Percentiles rank a stretch among this genome's conserved stretches.
Evolutionary conservation across 2,888 invertebrate species (phyloP).

Genomic region (Lepidonotus clava): DNA sequence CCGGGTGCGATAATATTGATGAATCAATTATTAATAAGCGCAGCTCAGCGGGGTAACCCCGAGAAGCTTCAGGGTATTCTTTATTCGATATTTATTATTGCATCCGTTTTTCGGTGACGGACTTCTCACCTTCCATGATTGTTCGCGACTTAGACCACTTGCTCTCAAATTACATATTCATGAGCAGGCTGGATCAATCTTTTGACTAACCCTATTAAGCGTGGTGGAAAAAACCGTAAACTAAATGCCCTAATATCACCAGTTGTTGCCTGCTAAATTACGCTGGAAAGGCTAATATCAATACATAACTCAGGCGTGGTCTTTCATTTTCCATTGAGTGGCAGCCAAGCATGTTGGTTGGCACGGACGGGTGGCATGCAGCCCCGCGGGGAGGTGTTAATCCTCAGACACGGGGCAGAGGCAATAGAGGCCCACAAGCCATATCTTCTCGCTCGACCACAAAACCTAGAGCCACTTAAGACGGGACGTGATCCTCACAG

Average conservation of each 20-base stretch:
- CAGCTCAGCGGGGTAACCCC: not conserved
- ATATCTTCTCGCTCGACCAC: not conserved
- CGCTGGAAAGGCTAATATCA: conserved; percentile 16
- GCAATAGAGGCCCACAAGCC: conserved; percentile 13
- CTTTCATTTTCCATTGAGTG: conserved; percentile 34
- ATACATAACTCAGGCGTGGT: conserved; percentile 45
- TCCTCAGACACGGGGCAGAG: conserved; percentile 8
- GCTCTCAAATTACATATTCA: not conserved
- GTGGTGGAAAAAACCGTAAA: conserved; percentile 26
- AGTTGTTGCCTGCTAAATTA: conserved; percentile 30
- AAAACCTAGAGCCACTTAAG: conserved; percentile 7
- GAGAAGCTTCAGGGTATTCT: conserved; percentile 27
- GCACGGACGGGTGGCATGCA: not conserved
- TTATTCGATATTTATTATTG: conserved; percentile 27
- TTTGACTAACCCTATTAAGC: conserved; percentile 22
- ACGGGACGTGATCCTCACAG: conserved; percentile 5
- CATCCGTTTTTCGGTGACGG: not conserved
- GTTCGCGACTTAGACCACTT: conserved; percentile 1
- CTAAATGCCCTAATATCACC: conserved; percentile 22
- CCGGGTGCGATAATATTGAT: conserved; percentile 43
- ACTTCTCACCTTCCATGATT: not conserved
- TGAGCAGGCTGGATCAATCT: conserved; percentile 28
- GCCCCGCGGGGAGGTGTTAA: not conserved
- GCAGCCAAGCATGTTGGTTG: conserved; percentile 1
- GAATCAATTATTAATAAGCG: conserved; percentile 41